Base-by-base conservation (phyloP, 2,113 vertebrate genomes). In the Sula dactylatra region DNA sequence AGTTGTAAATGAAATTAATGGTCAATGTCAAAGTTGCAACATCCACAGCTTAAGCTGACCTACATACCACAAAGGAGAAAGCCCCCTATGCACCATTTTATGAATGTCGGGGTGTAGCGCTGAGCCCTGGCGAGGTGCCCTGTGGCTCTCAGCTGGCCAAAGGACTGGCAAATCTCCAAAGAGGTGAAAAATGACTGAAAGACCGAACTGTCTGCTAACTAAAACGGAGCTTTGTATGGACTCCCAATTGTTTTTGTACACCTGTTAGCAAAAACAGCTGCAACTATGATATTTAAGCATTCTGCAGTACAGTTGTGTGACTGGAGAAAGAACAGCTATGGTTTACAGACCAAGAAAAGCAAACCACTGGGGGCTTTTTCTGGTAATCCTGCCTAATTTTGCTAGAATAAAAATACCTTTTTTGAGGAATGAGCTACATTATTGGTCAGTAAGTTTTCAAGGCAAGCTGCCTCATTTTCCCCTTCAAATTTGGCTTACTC, bases 231-330 rank as follows among this genome's bases (percentile, higher is more conserved):
- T 91, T 9, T 72, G 49, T n/a, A 25, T 6, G 34, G 71, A 54
- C 36, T 47, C 55, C 34, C 83, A 69, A 94, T 91, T 93, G 91
- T 76, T 88, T 93, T 78, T 6, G 4, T 45, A 67, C 95, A 97
- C 89, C 96, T 97, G 97, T 91, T 73, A 12, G 45, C 74, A 74
- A 76, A 96, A 97, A 59, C 97, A 97, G 97, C 97, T 97, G 97
- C 95, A 94, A 15, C 13, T 27, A 15, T 0, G 3, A 34, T 70
- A 77, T 90, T 90, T 59, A 65, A 58, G 54, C 58, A 66, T 87
- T 89, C 87, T 58, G 52, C 45, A 42, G 27, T 25, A 77, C 70
- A 89, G 55, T 69, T 90, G 70, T 36, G 29, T 2, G 19, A 5
- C 36, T 93, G 73, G 65, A 92, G 73, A 44, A 78, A 45, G 38